Conservation (phyloP, 1,140 invertebrate species). For the Diprion similis region DNA sequence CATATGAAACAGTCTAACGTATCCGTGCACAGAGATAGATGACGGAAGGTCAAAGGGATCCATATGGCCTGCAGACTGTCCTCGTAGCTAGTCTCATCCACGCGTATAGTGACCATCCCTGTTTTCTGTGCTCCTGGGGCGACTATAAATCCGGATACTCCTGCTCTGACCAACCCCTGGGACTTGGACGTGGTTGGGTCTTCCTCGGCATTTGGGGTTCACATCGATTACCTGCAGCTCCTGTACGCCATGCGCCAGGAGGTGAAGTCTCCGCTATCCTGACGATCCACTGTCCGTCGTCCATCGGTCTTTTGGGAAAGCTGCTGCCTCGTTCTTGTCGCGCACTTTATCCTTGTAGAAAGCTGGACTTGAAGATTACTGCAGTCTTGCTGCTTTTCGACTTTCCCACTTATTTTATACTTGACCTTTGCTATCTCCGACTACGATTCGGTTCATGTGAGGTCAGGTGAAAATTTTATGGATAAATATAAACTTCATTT, state of each 20-base stretch:
- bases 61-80: not conserved
- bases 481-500: too few relatives aligned
- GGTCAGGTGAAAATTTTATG: too few relatives aligned
- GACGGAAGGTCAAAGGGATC: not conserved
- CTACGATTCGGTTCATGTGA: too few relatives aligned
- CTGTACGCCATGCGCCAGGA: too few relatives aligned
- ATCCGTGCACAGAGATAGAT: not conserved
- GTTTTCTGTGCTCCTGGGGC: not conserved
- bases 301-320: not conserved
- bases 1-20: too few relatives aligned
- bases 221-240: not conserved
- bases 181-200: not conserved
- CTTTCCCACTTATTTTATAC: too few relatives aligned
- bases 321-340: not conserved
- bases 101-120: not conserved
- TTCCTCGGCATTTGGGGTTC: constrained; percentile 5
- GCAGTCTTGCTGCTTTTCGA: too few relatives aligned
- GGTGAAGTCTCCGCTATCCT: not conserved
- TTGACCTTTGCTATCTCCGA: too few relatives aligned
- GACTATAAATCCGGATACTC: not conserved
- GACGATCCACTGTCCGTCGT: not conserved
- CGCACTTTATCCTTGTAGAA: not conserved
- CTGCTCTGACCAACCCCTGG: not conserved
- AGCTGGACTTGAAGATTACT: too few relatives aligned
- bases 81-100: not conserved